Conservation (phyloP, 2,888 invertebrate genomes). For the Notodonta ziczac region DNA sequence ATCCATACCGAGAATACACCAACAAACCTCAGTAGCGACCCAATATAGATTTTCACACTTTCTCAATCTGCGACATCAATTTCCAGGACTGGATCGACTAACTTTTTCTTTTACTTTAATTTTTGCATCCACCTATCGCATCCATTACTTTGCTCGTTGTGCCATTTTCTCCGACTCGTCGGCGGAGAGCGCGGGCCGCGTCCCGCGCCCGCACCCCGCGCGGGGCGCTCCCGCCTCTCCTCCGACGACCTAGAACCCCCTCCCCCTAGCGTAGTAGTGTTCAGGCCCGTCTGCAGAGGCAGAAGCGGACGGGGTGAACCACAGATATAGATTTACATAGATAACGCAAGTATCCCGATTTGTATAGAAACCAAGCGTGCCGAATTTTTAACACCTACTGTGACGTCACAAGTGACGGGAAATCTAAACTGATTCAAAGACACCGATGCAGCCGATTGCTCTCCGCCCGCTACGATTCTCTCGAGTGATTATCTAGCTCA, state of each 20-base stretch:
- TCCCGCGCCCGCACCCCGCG: slow-evolving; percentile 77
- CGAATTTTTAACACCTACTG: no score
- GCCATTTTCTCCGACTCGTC: slow-evolving; percentile 71
- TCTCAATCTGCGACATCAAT: slow-evolving; percentile 12
- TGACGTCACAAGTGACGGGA: no score
- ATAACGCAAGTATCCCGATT: no score
- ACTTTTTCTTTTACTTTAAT: slow-evolving; percentile 41
- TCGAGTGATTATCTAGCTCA: no score
- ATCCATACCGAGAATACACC: slow-evolving; percentile 31
- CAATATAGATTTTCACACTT: neutral
- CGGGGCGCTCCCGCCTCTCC: slow-evolving; percentile 50
- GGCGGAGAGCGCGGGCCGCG: slow-evolving; percentile 46
- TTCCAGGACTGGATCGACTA: slow-evolving; percentile 82
- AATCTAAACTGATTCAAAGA: no score
- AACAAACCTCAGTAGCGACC: slow-evolving; percentile 14
- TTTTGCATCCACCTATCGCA: slow-evolving; percentile 55
- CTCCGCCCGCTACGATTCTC: no score
- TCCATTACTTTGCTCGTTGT: slow-evolving; percentile 76
- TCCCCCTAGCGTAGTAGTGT: slow-evolving; percentile 17
- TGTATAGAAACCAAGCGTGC: no score
- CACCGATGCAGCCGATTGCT: no score
- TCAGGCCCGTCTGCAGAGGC: neutral
- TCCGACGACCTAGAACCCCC: slow-evolving; percentile 54
- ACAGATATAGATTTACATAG: no score
- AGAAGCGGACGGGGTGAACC: slow-evolving; percentile 9